Base-by-base conservation (phyloP, 2,113 vertebrate genomes). In the Rhinolophus sinicus region DNA sequence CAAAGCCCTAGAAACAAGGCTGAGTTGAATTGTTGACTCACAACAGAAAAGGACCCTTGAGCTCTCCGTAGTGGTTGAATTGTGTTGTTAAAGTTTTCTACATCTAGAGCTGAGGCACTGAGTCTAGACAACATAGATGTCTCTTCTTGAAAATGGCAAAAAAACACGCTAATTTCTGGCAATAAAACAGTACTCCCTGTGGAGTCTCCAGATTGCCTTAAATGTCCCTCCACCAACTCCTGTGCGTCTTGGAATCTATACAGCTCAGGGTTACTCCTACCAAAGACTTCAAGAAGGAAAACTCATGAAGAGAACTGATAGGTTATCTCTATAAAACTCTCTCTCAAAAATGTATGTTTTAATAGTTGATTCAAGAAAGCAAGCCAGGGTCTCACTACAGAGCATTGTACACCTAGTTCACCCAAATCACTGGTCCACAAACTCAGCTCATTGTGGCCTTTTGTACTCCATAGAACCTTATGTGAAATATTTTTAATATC, bases 361-460 rank as follows among this genome's bases (percentile, higher is more conserved):
- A 84, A 11, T 65, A 30, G 18, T 54, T 76, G 24, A 88, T 28
- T 38, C 26, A 44, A 56, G 56, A 81, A 92, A 70, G 44, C 10
- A 69, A 70, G 26, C 18, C 16, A 67, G 21, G 0, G 80, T 40
- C 35, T 35, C 15, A 26, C 24, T 44, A 13, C 3, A 76, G 44
- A 8, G 6, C 6, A 0, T 3, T 33, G 50, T 44, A 12, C 26
- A 4, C 30, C 16, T 35, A 24, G 2, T 18, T 67, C 19, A 38
- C 6, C 13, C 28, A 19, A 15, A 30, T 81, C 21, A 38, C 30
- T n/a, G 6, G 30, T 21, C 21, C 58, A 30, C 14, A 52, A 26
- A 70, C 7, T 60, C 75, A 54, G 11, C 18, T 38, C 70, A 47
- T 4, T 3, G 1, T 52, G 4, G 58, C 24, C 40, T 90, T 78